Base-by-base conservation (phyloP, 2,888 invertebrate species). In the Melieria omissa region DNA sequence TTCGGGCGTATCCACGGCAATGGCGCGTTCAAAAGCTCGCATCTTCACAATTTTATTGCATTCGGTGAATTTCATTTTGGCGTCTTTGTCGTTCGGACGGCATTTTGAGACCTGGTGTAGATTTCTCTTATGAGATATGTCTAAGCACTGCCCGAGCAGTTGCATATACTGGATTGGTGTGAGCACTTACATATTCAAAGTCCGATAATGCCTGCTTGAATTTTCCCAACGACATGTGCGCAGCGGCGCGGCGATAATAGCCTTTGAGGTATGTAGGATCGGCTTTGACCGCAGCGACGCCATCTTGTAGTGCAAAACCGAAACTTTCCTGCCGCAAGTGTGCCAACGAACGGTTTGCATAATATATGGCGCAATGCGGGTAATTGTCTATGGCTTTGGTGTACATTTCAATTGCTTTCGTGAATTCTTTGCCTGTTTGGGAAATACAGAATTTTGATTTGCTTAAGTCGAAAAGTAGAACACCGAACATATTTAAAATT, bases 171-270 rank as follows among this genome's bases (percentile, higher is more conserved):
- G 29, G 29, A 29, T 29, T 29, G 29, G 3, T 2, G 29, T 29
- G 9, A 44, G 73, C 83, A 89, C 91, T 90, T 89, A 97, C 97
- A 87, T 95, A 93, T 92, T 98, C 98, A 89, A 96, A 99, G 89
- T 99, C 99, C 87, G 93, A 94, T 77, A 99, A 90, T 9, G 99
- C 99, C 88, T 94, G 90, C 89, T 98, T 98, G 88, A 97, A 98
- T 89, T 98, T 98, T 78, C 99, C 98, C 83, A 99, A 88, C 44
- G 98, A 96, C 98, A 99, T 99, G 83, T 97, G 92, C 47, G 99
- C 94, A 3, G 97, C 96, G 0, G 99, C 99, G 83, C 99, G 90
- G 81, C 99, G 91, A 87, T 99, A 99, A 86, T 97, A 99, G 0
- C 97, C 99, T 89, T 99, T 99, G 42, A 97, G 90, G 86, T 98